Base-by-base conservation (phyloP, 2,113 vertebrate species). In the Hassar affinis region DNA sequence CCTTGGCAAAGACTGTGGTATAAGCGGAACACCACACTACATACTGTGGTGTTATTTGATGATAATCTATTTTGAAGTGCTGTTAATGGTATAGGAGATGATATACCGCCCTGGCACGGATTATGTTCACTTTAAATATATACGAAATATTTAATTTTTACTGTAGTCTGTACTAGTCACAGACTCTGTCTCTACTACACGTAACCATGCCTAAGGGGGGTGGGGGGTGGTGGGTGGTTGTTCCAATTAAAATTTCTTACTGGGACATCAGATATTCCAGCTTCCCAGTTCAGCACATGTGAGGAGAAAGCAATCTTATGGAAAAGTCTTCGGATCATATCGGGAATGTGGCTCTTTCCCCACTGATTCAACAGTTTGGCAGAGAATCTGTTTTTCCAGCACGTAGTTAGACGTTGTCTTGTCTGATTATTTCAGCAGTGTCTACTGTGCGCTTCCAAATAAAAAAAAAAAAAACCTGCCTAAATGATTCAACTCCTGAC, bases 381-480 rank as follows among this genome's bases (percentile, higher is more conserved):
- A 76, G 47, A 15, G 68, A 49, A 22, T 11, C 0, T 3, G 17
- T 74, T 78, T 78, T 66, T 78, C 54, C 52, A 71, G 74, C 56
- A 56, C 8, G 8, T 56, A 57, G 38, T 30, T 78, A 47, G 51
- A 33, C 33, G 33, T 38, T 45, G 15, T 42, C 68, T 38, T 20
- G 71, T 49, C 52, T 59, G 9, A 75, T 79, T 61, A 52, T 59
- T 77, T 47, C 22, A 83, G 80, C 72, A 79, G 57, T 52, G 45
- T 74, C 38, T 30, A 51, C n/a, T 51, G 51, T 33, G 61, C 1
- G 59, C 62, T 59, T 30, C 6, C 51, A 56, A 59, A 81, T 76
- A 64, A 81, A 76, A 42, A n/a, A n/a, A n/a, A n/a, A n/a, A n/a
- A n/a, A n/a, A n/a, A n/a, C n/a, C 71, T 62, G 69, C 72, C 18